Evolutionary conservation across 2,113 vertebrate genomes (phyloP), one percentile per base, ranked within the genome.

Genomic region (Gobiocypris rarus): DNA sequence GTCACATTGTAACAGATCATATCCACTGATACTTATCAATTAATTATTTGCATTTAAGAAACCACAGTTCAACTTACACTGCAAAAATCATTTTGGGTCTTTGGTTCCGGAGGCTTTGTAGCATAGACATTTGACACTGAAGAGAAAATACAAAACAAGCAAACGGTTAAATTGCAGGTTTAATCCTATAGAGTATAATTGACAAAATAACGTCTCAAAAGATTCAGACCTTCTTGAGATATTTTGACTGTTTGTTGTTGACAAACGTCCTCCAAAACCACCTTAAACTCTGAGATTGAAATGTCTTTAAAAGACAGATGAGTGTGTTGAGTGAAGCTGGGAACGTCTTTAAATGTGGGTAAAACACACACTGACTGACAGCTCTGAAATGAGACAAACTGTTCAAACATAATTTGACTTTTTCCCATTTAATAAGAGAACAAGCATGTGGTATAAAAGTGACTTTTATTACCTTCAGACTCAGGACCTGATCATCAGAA

Each of bases 241-340:
- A 89, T 78, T 26, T 15, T 83, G 11, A 2, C 15, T 63, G 80
- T 22, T 81, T 87, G 69, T 15, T 81, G 31, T 54, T 74, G 58
- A 75, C 54, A 58, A 9, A 10, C 9, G 3, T 58, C 54, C 54
- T 58, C 54, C 54, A 58, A 83, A 56, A 58, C 48, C 28, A 79
- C 28, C n/a, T 63, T 83, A 17, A 84, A 15, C 3, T 4, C 13
- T 17, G 81, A 83, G 24, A 89, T 59, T 8, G 83, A 83, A 48
- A 78, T 69, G 54, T 52, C 24, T 54, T 77, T 69, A 85, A 63
- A 69, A 65, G 45, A 31, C 31, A 75, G 43, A 50, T 38, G 70
- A 67, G 45, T 59, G 43, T 56, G 31, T 54, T 38, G n/a, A 61
- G 41, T 73, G 59, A 61, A 41, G 6, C 13, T 31, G 28, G 69